Conservation (phyloP, 2,113 vertebrate species). For the Carettochelys insculpta region DNA sequence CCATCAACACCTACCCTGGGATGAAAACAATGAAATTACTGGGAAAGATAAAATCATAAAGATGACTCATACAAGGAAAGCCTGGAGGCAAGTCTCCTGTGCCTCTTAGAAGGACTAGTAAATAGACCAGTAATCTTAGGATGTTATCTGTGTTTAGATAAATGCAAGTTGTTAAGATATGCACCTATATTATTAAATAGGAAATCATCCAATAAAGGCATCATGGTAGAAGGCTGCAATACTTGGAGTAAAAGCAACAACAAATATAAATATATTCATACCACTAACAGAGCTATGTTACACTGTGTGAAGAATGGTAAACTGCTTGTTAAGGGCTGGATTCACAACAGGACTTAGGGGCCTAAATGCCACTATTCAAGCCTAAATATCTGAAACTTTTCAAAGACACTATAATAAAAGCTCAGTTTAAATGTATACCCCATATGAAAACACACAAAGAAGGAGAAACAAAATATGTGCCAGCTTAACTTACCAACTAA, state of each 20-base stretch:
- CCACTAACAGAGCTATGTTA: background rate
- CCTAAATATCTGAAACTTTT: background rate
- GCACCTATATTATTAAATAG: slow-evolving; percentile 28
- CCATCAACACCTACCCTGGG: background rate
- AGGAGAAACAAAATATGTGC: no score
- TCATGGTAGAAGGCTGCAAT: background rate
- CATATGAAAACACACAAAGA: no score
- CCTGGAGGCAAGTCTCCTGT: background rate
- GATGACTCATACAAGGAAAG: slow-evolving; percentile 23
- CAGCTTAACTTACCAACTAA: no score
- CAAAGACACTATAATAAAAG: no score
- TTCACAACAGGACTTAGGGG: background rate
- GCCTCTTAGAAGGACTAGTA: background rate
- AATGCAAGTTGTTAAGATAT: slow-evolving; percentile 27
- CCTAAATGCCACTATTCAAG: background rate
- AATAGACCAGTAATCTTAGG: background rate
- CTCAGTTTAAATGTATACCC: no score
- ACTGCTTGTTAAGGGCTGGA: background rate
- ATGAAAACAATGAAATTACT: slow-evolving; percentile 11
- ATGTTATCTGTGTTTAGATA: slow-evolving; percentile 17
- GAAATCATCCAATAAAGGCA: slow-evolving; percentile 33
- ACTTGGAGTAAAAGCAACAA: background rate
- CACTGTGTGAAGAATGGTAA: accelerated
- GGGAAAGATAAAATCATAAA: slow-evolving; percentile 1
- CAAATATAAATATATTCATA: background rate